These are phyloP conservation scores for Nomia melanderi DNA, from an alignment of 1,140 invertebrate genomes.

Conservation along the genomic window DNA sequence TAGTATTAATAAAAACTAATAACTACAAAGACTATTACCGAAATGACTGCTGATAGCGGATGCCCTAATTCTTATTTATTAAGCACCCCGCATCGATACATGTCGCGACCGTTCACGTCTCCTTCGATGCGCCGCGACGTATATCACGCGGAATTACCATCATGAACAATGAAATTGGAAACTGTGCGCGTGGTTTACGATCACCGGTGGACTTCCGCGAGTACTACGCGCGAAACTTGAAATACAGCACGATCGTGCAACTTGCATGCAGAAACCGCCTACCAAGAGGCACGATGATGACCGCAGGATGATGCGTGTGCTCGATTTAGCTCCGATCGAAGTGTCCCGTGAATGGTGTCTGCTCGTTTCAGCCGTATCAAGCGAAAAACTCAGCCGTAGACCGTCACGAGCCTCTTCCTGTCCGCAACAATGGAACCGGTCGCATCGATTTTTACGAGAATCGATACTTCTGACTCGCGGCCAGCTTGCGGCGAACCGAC, in stretches of 20 bases:
- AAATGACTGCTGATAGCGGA: not conserved
- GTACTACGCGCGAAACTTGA: not conserved
- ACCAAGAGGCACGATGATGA: not conserved
- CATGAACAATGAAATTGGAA: constrained; percentile 37
- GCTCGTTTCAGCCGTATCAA: not conserved
- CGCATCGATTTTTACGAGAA: constrained; percentile 45
- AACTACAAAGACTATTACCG: no score
- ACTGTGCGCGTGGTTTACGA: constrained; percentile 19
- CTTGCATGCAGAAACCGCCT: not conserved
- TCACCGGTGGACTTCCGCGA: not conserved
- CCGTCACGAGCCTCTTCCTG: constrained; percentile 2
- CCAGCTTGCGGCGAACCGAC: constrained; percentile 31
- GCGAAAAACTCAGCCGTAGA: constrained; percentile 1
- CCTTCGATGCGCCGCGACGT: constrained; percentile 4
- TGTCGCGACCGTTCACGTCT: constrained; percentile 6
- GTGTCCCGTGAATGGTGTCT: not conserved
- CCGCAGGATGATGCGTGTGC: not conserved
- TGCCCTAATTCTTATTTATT: not conserved
- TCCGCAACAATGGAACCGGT: constrained; percentile 5
- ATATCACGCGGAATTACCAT: not conserved
- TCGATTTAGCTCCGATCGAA: not conserved
- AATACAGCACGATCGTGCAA: not conserved
- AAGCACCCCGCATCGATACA: not conserved
- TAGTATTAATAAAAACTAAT: no score
- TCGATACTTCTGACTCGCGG: constrained; percentile 29